Base-by-base conservation (phyloP, 2,888 invertebrate species). In the Melinaea marsaeus region DNA sequence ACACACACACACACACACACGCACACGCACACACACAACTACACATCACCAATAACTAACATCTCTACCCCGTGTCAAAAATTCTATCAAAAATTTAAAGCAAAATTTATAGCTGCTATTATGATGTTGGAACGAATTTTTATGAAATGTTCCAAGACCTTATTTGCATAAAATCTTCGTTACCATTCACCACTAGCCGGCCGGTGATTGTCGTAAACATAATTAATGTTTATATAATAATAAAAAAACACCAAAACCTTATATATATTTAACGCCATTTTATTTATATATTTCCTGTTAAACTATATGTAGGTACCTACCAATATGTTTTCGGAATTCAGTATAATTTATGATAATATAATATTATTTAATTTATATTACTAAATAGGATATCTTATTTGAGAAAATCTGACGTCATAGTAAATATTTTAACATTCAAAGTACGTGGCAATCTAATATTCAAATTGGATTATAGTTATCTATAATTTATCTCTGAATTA, bases 1-100 rank as follows among this genome's bases (percentile, higher is more conserved):
- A 55, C 48, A 72, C 75, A 77, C 79, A 80, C 74, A 71, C 74
- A 68, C 79, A 77, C 78, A 72, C 62, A 48, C 22, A 48, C 6
- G 22, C n/a, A 22, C 37, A 37, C 37, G 7, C 37, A 7, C 35
- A 55, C 48, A 72, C 75, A 77, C 79, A 80, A 74, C 71, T 73
- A 68, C 79, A 77, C 78, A 72, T 62, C 13, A 3, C 13, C 7
- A 13, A 48, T 48, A 48, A 22, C 48, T 48, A 48, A n/a, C 48
- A 48, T 46, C 46, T 46, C 46, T 51, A 51, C 51, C 51, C 51
- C 32, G 32, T 51, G 51, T 51, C 51, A 51, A 51, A 46, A 46
- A 51, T 48, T 48, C 13, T 48, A 51, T 51, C 51, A 51, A 51
- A 22, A 51, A 51, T 51, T 4, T 51, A 51, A 51, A 51, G 51